phyloP scores from a whole-genome alignment of 2,888 invertebrate species.

The Halictus ligatus region DNA sequence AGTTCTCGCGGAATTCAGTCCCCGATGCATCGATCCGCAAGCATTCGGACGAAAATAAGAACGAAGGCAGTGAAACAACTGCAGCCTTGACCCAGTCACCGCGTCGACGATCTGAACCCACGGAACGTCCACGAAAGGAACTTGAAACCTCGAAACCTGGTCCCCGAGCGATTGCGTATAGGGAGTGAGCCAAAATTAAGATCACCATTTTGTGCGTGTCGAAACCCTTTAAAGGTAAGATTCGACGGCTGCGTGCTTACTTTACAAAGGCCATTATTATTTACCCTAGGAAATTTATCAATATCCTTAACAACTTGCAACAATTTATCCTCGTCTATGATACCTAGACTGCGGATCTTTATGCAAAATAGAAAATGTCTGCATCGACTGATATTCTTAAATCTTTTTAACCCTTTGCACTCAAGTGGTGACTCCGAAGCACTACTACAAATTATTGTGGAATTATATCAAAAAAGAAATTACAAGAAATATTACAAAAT shows the following conservation, averaged over 20 bases:
- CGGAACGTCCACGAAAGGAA: neutral
- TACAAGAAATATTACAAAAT: too few species aligned
- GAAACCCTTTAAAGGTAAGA: neutral
- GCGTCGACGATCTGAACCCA: neutral
- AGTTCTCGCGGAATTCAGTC: neutral
- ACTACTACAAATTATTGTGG: too few species aligned
- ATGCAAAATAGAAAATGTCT: too few species aligned
- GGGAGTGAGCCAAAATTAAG: conserved; percentile 9
- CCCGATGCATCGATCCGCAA: neutral
- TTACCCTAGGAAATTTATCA: neutral
- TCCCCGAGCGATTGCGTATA: neutral
- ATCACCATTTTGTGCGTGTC: neutral
- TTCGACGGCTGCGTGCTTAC: neutral
- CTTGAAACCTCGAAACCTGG: conserved; percentile 1
- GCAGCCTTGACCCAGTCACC: conserved; percentile 4
- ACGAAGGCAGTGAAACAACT: neutral
- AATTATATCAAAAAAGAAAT: too few species aligned
- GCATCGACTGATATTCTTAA: too few species aligned
- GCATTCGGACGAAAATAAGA: conserved; percentile 11
- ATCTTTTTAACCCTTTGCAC: too few species aligned
- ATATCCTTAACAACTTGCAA: neutral
- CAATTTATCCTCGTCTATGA: neutral
- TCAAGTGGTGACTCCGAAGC: too few species aligned
- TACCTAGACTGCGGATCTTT: too few species aligned
- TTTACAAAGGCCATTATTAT: neutral